Base-by-base conservation (phyloP, 92 coral and sea anemone genomes). In the Heliopora coerulea region DNA sequence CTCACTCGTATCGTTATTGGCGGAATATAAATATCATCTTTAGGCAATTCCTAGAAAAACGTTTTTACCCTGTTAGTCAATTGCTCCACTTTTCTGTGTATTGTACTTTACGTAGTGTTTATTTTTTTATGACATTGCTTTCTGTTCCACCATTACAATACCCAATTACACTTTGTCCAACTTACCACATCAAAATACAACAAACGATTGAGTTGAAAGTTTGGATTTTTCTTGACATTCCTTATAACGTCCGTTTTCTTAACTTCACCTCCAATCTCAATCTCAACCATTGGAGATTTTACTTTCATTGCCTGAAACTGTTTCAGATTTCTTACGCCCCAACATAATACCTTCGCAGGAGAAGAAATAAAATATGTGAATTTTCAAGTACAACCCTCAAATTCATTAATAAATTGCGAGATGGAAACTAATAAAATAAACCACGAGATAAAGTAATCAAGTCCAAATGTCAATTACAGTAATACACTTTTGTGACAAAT, bases 241-340 rank as follows among this genome's bases (percentile, higher is more conserved):
- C 87, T 89, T 70, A 92, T 84, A 68, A 79, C 81, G 2, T 86
- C 67, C 6, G 97, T 89, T 21, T 85, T 86, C 68, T 89, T 72
- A 48, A 81, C 80, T 69, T 89, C 86, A 54, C 91, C 96, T n/a
- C 97, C 97, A 61, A 91, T 87, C 65, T 92, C 97, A 69, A 92
- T 83, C 73, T 92, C 97, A 41, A 92, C 89, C 59, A 89, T 83
- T 30, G 97, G 97, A 1, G 97, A 92, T 24, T 91, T 84, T 18
- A 92, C 89, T 52, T 84, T 85, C 48, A 96, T 89, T 30, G 82
- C 82, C 26, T 87, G 97, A 65, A 84, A 92, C 69, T 86, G 88
- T 85, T 89, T 92, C 84, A 92, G 90, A 80, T 92, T 92, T 15
- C 97, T 79, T 2, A 92, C 97, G 19, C 97, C 97, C 97, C 97